Conservation (phyloP, 2,797 vertebrate species). For the Nyctalus aviator region DNA sequence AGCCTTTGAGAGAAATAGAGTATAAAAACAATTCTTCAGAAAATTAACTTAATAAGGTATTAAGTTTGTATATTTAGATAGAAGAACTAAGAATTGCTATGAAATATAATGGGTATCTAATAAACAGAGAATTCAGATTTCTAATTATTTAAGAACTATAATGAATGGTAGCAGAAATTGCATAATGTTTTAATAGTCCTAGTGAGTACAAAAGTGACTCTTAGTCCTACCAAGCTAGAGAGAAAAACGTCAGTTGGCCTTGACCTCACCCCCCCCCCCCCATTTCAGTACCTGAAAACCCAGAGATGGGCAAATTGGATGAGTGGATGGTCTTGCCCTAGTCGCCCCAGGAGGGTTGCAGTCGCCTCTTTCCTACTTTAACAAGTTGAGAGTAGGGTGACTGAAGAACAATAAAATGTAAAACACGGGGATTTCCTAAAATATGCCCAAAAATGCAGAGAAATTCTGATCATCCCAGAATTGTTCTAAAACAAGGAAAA, state of each 20-base stretch:
- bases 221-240: background rate
- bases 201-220: background rate
- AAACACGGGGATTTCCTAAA: constrained; percentile 4
- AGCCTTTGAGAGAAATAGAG: background rate
- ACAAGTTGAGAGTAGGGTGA: constrained; percentile 12
- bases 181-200: background rate
- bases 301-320: background rate
- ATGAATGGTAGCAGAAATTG: background rate
- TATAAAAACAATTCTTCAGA: background rate
- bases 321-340: background rate
- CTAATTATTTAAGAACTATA: background rate
- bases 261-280: background rate
- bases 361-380: background rate
- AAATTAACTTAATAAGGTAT: background rate
- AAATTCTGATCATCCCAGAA: background rate
- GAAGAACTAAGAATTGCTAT: constrained; percentile 42
- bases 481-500: constrained; percentile 45
- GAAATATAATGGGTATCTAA: background rate
- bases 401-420: constrained; percentile 19
- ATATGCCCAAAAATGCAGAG: background rate
- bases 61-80: constrained; percentile 26
- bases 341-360: background rate
- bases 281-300: background rate
- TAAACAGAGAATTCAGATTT: constrained; percentile 12
- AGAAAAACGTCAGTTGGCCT: background rate